A percentile compares a stretch with the other conserved stretches of the same genome.
phyloP scores from a whole-genome alignment of 1,140 invertebrate genomes.

The Choristoneura fumiferana region DNA sequence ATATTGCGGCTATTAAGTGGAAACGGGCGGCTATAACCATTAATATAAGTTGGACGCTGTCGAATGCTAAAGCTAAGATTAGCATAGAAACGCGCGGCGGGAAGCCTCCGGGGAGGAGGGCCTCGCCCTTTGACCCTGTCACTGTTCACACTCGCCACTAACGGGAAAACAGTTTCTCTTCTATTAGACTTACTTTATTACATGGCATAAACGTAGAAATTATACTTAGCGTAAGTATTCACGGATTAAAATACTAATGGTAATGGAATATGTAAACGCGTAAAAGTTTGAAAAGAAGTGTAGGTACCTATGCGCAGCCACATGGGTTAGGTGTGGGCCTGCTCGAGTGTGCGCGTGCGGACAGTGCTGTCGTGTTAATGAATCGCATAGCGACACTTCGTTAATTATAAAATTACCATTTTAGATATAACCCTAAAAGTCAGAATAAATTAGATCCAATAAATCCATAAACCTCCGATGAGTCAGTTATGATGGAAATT shows the following conservation, averaged over 20 bases:
- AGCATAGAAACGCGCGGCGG: slow-evolving; percentile 70
- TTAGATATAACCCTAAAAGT: slow-evolving; percentile 13
- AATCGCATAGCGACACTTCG: slow-evolving; percentile 4
- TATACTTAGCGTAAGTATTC: slow-evolving; percentile 16
- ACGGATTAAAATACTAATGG: too few relatives aligned
- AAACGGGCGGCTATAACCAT: slow-evolving; percentile 62
- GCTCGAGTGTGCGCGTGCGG: not conserved
- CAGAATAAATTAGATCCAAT: slow-evolving; percentile 7
- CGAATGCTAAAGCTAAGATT: slow-evolving; percentile 62
- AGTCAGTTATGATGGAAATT: slow-evolving; percentile 1
- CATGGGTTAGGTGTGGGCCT: too few relatives aligned
- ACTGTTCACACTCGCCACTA: slow-evolving; percentile 60
- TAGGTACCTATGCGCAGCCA: too few relatives aligned
- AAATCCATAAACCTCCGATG: slow-evolving; percentile 6
- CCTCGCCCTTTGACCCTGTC: slow-evolving; percentile 69
- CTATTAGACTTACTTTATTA: slow-evolving; percentile 31
- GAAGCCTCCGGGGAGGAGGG: slow-evolving; percentile 60
- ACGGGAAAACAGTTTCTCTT: slow-evolving; percentile 64
- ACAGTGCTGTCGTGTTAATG: not conserved
- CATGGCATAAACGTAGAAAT: slow-evolving; percentile 37
- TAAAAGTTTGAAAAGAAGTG: too few relatives aligned
- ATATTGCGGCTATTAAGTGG: slow-evolving; percentile 58
- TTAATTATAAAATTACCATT: slow-evolving; percentile 16
- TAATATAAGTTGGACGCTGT: slow-evolving; percentile 66
- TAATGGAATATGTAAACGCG: too few relatives aligned